Base-by-base conservation (phyloP, 92 coral and sea anemone species). In the Metridium senile region DNA sequence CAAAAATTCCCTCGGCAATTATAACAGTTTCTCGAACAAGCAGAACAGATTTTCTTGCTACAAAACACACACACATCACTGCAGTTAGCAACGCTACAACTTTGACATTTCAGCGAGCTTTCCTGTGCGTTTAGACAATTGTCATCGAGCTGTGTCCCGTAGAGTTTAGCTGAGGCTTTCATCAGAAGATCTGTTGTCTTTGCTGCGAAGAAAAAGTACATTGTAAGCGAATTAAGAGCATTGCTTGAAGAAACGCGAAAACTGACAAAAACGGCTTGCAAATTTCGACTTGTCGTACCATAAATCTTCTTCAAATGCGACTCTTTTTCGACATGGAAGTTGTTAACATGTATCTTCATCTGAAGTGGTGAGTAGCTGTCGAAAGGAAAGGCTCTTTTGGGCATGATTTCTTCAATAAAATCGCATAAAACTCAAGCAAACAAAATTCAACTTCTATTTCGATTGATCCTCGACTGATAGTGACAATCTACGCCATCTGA, bases 371-470 rank as follows among this genome's bases (percentile, higher is more conserved):
- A 80, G 51, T 74, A 72, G 80, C 66, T 75, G 19, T 87, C 70
- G 58, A 95, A 95, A 26, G 99, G 99, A 47, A 82, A 95, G 22
- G 79, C 66, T 83, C 99, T 78, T 69, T 95, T 95, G 7, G 99
- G 82, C 99, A 95, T 95, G 23, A 29, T 82, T 49, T n/a, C 11
- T 66, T 16, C 58, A 53, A 20, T 21, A 54, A 54, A 54, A 54
- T 31, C 46, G 67, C 68, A 18, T 23, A 29, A n/a, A 19, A n/a
- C 51, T 26, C 28, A 0, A 1, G 8, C 46, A 43, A 59, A 30
- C 19, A 45, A 11, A 39, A 16, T 39, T 16, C 34, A 17, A 59
- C 58, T 1, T 9, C 20, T 6, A 54, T 54, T 9, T 54, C n/a
- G 59, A 54, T 54, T 21, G 25, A 54, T 39, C 49, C n/a, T n/a